These are phyloP conservation scores for Gisinianus flammeolus DNA, from an alignment of 2,888 invertebrate genomes.

Conservation along the genomic window DNA sequence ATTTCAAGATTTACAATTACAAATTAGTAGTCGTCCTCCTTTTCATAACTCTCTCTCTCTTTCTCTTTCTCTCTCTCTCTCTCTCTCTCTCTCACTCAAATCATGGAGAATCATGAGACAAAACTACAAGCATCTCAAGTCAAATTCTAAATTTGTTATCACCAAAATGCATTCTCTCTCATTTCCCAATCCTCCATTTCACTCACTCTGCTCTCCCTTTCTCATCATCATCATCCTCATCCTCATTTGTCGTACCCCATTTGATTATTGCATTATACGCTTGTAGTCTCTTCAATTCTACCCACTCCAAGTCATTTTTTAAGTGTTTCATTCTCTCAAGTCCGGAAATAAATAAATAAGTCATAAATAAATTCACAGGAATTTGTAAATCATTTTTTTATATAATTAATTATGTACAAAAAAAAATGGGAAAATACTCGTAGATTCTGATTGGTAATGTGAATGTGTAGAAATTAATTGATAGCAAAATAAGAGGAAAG, in stretches of 20 bases:
- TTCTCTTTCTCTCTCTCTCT: too few species aligned
- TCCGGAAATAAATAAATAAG: too few species aligned
- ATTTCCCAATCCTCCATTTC: not conserved
- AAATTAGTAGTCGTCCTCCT: not conserved
- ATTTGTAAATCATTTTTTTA: too few species aligned
- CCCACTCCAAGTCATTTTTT: too few species aligned
- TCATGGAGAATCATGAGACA: not conserved
- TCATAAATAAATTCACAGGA: too few species aligned
- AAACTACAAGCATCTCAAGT: not conserved
- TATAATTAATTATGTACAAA: too few species aligned
- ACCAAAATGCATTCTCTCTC: not conserved
- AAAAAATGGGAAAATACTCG: too few species aligned
- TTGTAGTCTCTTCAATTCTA: too few species aligned
- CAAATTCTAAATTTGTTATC: constrained; percentile 5
- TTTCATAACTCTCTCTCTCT: not conserved
- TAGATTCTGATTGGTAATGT: too few species aligned
- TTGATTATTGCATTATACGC: not conserved
- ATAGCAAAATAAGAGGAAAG: not conserved
- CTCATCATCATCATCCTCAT: not conserved
- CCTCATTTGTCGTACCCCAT: not conserved
- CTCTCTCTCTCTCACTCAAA: too few species aligned
- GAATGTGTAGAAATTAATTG: not conserved
- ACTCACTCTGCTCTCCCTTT: not conserved
- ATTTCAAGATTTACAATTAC: constrained; percentile 9
- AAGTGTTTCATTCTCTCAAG: too few species aligned